Base-by-base conservation (phyloP, 2,797 vertebrate genomes). In the Uromys caudimaculatus region DNA sequence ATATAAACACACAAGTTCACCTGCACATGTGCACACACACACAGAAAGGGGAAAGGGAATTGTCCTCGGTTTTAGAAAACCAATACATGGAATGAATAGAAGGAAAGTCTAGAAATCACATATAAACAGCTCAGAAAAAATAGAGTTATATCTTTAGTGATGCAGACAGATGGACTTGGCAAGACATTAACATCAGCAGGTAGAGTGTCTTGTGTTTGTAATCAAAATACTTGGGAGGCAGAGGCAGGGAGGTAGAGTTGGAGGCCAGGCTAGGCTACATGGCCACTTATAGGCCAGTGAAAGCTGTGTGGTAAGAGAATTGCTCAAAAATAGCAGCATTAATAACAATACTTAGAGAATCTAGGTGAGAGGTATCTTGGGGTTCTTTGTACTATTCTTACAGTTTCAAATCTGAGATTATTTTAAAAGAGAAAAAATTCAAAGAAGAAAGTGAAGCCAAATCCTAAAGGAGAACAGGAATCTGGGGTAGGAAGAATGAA, bases 321-420 rank as follows among this genome's bases (percentile, higher is more conserved):
- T 32, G 21, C 73, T 77, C 88, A 77, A 50, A 89, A 77, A 77
- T n/a, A 77, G 41, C 32, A 60, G 38, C 54, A 89, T n/a, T 44
- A 76, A 35, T 73, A 41, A 73, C 19, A 76, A 27, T 47, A 47
- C 38, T 78, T 89, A 58, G 13, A 64, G 12, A 60, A 84, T 52
- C 50, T 12, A 7, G 9, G 50, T 88, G 52, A 84, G 69, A 93
- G 35, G 41, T 23, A 60, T 41, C 56, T 3, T 75, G 62, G 50
- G 83, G 81, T 75, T 89, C 60, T 95, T 92, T 75, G 75, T 60
- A 41, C 29, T 85, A 54, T 78, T 77, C 85, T 95, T 94, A 19
- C 16, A 88, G 27, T 56, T 92, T 88, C 60, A 94, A 93, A 29
- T 54, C 38, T 90, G 58, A 88, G 82, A 93, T 94, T 90, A 44